Base-by-base conservation (phyloP, 2,113 vertebrate genomes). In the Xiphophorus couchianus region DNA sequence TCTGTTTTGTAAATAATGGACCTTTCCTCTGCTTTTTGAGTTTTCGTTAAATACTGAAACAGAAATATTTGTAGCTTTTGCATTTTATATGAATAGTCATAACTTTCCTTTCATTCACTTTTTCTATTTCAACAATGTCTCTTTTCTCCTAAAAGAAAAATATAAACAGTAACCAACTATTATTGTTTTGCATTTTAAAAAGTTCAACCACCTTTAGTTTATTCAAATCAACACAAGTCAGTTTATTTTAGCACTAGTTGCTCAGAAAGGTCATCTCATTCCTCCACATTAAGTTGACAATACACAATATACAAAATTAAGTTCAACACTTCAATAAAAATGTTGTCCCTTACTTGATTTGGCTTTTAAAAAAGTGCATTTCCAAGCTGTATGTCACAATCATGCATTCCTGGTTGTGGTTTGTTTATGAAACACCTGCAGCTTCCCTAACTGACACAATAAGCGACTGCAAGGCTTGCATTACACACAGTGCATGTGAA, bases 341-440 rank as follows among this genome's bases (percentile, higher is more conserved):
- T 19, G 0, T 19, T n/a, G 10, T 58, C 22, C 25, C 8, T 58
- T 58, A 58, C 51, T 58, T 25, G 7, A 58, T 54, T 25, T 54
- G 51, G 51, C 7, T 54, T n/a, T 19, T 17, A n/a, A 25, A 54
- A 54, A 54, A 54, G 22, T 7, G 19, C 2, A 54, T 54, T 54
- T 64, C 19, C 10, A 65, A 25, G 61, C 10, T 27, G 25, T 8
- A 61, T 30, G 31, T 35, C 9, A 7, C 28, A 44, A 35, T 37
- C 28, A 28, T 30, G 22, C 22, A 17, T 15, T 58, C 5, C 33
- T 67, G n/a, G 25, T 58, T 71, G 74, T 71, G 62, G 62, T 84
- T 67, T 71, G 31, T 80, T 14, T 14, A 5, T 27, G 39, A 3
- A 17, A 62, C 61, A 80, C 62, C 54, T 77, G 62, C 28, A 70